These are phyloP conservation scores for Congeria kusceri DNA, from an alignment of 2,888 invertebrate genomes.

Conservation along the genomic window DNA sequence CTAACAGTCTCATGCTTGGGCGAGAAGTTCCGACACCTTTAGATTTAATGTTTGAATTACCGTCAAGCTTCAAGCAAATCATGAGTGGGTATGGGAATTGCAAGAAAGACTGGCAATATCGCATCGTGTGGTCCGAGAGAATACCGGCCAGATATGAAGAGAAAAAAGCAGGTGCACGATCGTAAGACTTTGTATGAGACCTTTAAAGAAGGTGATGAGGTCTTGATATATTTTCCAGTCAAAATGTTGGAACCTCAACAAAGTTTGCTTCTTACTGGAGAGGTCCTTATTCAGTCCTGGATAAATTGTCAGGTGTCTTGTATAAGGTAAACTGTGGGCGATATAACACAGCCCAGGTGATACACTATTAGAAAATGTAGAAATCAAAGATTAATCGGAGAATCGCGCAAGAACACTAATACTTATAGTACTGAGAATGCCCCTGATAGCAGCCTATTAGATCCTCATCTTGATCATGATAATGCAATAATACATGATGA, in stretches of 20 bases:
- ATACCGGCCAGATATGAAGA: not conserved
- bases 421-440: too few species aligned
- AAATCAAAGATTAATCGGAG: too few species aligned
- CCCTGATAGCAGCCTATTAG: too few species aligned
- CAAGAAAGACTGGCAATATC: too few species aligned
- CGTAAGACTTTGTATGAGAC: not conserved
- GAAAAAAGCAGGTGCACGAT: not conserved
- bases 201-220: not conserved
- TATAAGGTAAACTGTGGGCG: constrained; percentile 6
- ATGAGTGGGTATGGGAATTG: too few species aligned
- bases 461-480: too few species aligned
- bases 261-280: constrained; percentile 8
- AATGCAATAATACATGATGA: too few species aligned
- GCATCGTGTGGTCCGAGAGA: too few species aligned
- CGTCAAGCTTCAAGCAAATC: not conserved
- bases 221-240: not conserved
- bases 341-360: too few species aligned
- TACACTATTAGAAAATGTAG: too few species aligned
- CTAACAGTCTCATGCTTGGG: constrained; percentile 2
- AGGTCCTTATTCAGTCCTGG: not conserved
- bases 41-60: constrained; percentile 3
- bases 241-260: constrained; percentile 1
- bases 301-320: not conserved
- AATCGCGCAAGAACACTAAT: too few species aligned
- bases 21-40: not conserved